Evolutionary conservation across 2,113 vertebrate genomes (phyloP), one percentile per base, ranked within the genome.

Genomic region (Recurvirostra avosetta): DNA sequence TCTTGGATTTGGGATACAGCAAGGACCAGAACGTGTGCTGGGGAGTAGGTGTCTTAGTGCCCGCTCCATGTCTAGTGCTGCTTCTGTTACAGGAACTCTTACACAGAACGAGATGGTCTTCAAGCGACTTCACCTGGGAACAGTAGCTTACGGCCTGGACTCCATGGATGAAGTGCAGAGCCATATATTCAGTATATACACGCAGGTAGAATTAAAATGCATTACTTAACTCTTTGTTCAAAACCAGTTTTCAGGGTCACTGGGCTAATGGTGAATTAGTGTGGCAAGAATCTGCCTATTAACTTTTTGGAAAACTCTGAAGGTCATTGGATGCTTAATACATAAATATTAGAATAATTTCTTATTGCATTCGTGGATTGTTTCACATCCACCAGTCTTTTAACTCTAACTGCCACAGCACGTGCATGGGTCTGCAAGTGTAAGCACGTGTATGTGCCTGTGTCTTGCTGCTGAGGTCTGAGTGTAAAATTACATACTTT

Each of bases 101-200:
- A 99, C 99, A 2, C 99, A 99, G 96, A 99, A 99, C 1, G 99
- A 99, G 98, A 99, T 99, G 99, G 99, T 99, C 90, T 99, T 99
- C 97, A 98, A 99, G 56, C 98, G 99, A 7, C 99, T 99, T 23
- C 99, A 99, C 62, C 98, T 99, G 61, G 99, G 99, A 12, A 99
- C 99, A 0, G 99, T 99, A 78, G 99, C 99, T 0, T 99, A 99
- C 0, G 99, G 99, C 36, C 98, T 99, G 91, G 99, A 99, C 97
- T 99, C 99, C 2, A 99, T 99, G 99, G 99, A 99, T 22, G 99
- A 99, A 98, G 99, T 99, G 7, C 99, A 99, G 93, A 99, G 99
- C 95, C 99, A 99, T 71, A 99, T 99, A 52, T 99, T 99, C 95
- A 99, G 99, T 23, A 98, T 99, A 45, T 99, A 99, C 92, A 99